Evolutionary conservation across 2,113 vertebrate genomes (phyloP), one percentile per base, ranked within the genome.

Genomic region (Caranx ignobilis): DNA sequence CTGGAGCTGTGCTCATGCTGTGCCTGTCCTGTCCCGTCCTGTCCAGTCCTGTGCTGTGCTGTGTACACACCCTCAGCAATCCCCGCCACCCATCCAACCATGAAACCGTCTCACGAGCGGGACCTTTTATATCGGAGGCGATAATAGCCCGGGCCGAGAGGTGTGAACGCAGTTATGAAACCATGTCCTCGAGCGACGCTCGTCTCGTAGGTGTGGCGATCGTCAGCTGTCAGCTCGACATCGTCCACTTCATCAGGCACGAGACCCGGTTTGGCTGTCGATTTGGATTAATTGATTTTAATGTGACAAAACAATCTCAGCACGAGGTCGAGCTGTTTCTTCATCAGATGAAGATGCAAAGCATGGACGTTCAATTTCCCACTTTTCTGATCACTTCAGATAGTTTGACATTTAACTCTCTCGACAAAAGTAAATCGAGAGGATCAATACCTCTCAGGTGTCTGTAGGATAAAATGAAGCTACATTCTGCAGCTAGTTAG

Each of bases 1-100:
- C 85, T 88, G 92, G 88, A 88, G 89, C 82, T 91, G 87, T 86
- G 84, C 87, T 92, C 82, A 83, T 88, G 88, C 84, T 92, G 89
- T 88, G 73, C 81, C 87, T 89, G 89, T 93, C 87, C 86, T 81
- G 88, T 89, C 85, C 81, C 34, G 54, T 85, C 69, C 78, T 61
- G 43, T 79, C 21, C 69, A 37, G 84, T 79, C 65, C 71, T 70
- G 70, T 84, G 12, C 82, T 73, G 56, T 87, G 66, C 74, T 70
- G 71, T 70, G 71, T 79, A 71, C 77, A 39, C 79, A n/a, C 82
- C 21, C 76, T 81, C 78, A 81, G 78, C 52, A 67, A 52, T 81
- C 80, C 72, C 74, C 9, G 21, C 72, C 8, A 32, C 71, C 65
- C 88, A 84, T 69, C 69, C 67, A 48, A 11, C 64, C 69, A 84